Conservation (phyloP, 2,797 vertebrate genomes). For the Pampus argenteus region DNA sequence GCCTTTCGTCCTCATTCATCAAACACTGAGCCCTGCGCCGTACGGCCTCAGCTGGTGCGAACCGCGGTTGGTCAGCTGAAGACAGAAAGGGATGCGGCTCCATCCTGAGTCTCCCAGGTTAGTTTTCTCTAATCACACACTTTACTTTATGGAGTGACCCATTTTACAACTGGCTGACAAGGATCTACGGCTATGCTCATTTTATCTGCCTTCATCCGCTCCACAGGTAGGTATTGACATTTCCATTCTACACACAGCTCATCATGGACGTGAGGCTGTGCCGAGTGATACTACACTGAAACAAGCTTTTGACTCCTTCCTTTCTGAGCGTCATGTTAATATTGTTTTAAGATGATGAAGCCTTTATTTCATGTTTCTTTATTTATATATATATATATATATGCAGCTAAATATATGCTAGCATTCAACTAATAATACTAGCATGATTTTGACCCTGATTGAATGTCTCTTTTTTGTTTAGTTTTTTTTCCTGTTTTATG, state of each 20-base stretch:
- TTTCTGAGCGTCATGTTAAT: background rate
- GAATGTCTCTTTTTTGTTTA: no score
- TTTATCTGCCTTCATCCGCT: slow-evolving; percentile 62
- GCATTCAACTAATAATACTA: background rate
- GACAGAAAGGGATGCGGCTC: slow-evolving; percentile 12
- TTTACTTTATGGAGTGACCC: slow-evolving; percentile 71
- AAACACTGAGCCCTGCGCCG: background rate
- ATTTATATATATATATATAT: no score
- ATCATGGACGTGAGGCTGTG: slow-evolving; percentile 27
- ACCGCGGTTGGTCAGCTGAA: background rate
- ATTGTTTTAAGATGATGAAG: background rate
- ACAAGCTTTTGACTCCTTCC: slow-evolving; percentile 5
- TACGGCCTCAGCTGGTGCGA: slow-evolving; percentile 35
- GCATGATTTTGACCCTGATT: no score
- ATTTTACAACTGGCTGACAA: slow-evolving; percentile 57
- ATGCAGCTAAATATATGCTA: background rate
- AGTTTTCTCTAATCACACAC: slow-evolving; percentile 64
- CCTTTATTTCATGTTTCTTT: no score
- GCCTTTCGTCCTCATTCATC: slow-evolving; percentile 47
- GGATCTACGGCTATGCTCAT: slow-evolving; percentile 41
- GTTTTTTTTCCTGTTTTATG: no score
- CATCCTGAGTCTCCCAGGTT: slow-evolving; percentile 30
- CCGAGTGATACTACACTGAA: slow-evolving; percentile 1
- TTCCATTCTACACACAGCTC: slow-evolving; percentile 45
- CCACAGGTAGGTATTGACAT: slow-evolving; percentile 72